phyloP scores from a whole-genome alignment of 2,888 invertebrate species.

The Trissonchulus latispiculum region DNA sequence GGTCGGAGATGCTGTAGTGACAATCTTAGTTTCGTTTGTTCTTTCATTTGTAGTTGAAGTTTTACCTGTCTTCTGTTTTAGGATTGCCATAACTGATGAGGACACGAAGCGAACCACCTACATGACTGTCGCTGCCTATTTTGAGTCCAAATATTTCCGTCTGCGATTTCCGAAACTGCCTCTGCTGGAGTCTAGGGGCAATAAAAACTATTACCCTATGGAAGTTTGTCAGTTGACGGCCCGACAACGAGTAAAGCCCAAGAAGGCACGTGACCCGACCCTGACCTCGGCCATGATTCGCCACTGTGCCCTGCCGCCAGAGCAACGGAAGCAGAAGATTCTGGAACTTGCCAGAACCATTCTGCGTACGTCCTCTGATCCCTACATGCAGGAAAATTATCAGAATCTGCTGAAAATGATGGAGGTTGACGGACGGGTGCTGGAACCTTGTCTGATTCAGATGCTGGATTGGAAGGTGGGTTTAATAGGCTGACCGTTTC shows the following conservation, averaged over 20 bases:
- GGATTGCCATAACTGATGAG: too few relatives aligned
- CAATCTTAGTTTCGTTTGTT: too few relatives aligned
- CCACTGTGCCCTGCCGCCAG: background rate
- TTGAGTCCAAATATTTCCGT: background rate
- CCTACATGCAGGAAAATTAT: background rate
- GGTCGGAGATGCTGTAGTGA: too few relatives aligned
- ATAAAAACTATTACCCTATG: background rate
- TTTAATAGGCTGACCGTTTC: too few relatives aligned
- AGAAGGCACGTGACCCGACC: background rate
- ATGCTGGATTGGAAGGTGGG: too few relatives aligned
- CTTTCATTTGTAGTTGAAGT: too few relatives aligned
- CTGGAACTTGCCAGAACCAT: background rate
- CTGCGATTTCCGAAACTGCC: background rate
- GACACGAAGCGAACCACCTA: background rate
- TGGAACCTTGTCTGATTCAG: background rate
- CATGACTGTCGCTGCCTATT: background rate
- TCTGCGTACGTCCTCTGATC: background rate
- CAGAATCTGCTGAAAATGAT: background rate
- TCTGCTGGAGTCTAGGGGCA: background rate
- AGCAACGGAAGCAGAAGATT: background rate
- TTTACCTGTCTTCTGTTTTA: too few relatives aligned
- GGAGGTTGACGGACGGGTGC: background rate
- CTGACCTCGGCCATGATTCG: slow-evolving; percentile 15
- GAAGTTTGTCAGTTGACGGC: background rate
- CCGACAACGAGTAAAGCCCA: slow-evolving; percentile 4